Evolutionary conservation across 2,888 invertebrate species (phyloP).

Genomic region (Synanthedon andrenaeformis): DNA sequence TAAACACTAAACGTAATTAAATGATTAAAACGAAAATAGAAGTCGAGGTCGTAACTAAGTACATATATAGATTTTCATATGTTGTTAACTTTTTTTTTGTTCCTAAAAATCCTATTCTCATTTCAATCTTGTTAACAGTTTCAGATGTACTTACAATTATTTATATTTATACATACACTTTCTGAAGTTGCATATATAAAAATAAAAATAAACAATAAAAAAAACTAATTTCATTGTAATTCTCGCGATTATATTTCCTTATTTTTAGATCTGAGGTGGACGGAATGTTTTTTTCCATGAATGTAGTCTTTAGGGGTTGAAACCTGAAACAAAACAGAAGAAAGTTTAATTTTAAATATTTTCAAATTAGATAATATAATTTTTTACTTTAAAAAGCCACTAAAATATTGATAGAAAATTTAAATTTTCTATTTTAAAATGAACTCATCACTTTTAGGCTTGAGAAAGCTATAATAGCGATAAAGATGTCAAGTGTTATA

Average conservation of each 20-base stretch:
- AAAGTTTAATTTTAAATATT: no score
- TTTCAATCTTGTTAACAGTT: slow-evolving; percentile 35
- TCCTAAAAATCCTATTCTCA: slow-evolving; percentile 58
- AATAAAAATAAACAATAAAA: background rate
- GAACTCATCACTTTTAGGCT: no score
- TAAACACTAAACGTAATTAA: background rate
- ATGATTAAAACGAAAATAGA: slow-evolving; percentile 68
- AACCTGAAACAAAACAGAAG: background rate
- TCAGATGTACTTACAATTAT: background rate
- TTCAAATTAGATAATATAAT: no score
- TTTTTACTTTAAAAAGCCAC: no score
- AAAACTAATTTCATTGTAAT: background rate
- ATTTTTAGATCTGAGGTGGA: slow-evolving; percentile 24
- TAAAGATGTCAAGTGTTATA: no score
- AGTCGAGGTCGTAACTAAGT: slow-evolving; percentile 17
- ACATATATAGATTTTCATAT: background rate
- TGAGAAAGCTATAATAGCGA: no score
- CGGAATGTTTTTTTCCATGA: slow-evolving; percentile 13
- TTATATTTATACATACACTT: background rate
- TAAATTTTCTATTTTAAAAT: no score
- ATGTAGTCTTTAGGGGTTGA: background rate
- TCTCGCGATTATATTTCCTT: slow-evolving; percentile 1
- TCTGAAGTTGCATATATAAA: background rate
- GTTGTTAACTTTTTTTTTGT: slow-evolving; percentile 20
- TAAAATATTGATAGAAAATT: no score